phyloP scores from a whole-genome alignment of 2,888 invertebrate species.

The Tetanocera ferruginea region DNA sequence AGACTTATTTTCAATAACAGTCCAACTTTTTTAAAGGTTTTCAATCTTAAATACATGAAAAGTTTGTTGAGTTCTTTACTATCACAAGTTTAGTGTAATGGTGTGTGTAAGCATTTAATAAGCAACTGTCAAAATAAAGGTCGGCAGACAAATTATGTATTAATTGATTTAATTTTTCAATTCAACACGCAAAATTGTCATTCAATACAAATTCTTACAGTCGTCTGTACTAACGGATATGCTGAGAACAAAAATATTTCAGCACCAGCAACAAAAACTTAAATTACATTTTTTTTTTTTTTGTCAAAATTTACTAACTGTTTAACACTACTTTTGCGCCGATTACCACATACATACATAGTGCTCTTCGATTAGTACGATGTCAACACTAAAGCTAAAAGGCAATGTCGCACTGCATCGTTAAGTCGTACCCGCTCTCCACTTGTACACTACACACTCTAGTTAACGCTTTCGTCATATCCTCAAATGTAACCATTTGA shows the following conservation, averaged over 20 bases:
- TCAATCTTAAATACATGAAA: neutral
- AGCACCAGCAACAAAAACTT: neutral
- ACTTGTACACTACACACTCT: slow-evolving; percentile 21
- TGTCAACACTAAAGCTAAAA: slow-evolving; percentile 1
- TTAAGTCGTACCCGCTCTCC: neutral
- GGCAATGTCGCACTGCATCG: slow-evolving; percentile 29
- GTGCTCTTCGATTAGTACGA: neutral
- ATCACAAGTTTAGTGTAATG: no score
- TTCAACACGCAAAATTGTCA: neutral
- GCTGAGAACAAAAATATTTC: neutral
- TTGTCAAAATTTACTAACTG: neutral
- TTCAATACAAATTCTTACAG: neutral
- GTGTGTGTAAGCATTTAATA: neutral
- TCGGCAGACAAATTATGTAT: no score
- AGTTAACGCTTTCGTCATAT: slow-evolving; percentile 37
- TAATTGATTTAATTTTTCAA: neutral
- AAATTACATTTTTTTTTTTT: neutral
- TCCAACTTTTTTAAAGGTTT: neutral
- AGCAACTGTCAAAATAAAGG: neutral
- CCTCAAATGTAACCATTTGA: slow-evolving; percentile 1
- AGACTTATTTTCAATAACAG: no score
- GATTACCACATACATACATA: neutral
- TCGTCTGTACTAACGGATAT: neutral
- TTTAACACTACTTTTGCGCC: neutral
- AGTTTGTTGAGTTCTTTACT: no score